phyloP scores from a whole-genome alignment of 2,888 invertebrate genomes.

The Julus scanicus region DNA sequence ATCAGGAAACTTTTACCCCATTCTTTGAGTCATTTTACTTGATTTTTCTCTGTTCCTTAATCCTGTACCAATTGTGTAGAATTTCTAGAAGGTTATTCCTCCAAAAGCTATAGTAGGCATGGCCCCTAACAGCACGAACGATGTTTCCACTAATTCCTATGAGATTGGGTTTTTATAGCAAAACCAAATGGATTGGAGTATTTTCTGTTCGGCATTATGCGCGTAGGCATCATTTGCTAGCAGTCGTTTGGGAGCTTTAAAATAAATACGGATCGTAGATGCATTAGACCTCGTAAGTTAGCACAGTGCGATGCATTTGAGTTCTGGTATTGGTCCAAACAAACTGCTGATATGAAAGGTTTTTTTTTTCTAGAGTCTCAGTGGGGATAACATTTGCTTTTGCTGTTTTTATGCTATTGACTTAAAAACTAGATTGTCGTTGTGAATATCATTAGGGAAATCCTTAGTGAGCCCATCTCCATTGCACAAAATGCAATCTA shows the following conservation, averaged over 20 bases:
- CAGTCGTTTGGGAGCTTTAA: constrained; percentile 45
- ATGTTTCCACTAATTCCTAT: constrained; percentile 32
- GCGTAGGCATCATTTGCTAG: constrained; percentile 37
- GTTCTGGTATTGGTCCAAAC: constrained; percentile 47
- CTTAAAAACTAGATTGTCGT: constrained; percentile 44
- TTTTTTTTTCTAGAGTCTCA: not conserved
- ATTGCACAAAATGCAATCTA: constrained; percentile 41
- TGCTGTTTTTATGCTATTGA: constrained; percentile 43
- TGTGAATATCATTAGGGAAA: constrained; percentile 45
- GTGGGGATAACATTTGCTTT: constrained; percentile 31
- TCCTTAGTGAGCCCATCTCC: constrained; percentile 36
- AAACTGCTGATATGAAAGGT: constrained; percentile 45
- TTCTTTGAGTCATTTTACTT: not conserved
- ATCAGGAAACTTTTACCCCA: not conserved
- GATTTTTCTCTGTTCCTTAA: not conserved
- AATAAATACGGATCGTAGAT: constrained; percentile 45
- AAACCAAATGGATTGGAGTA: constrained; percentile 47
- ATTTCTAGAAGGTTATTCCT: not conserved
- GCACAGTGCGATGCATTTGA: constrained; percentile 14
- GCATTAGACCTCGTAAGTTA: constrained; percentile 47
- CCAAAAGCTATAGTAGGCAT: not conserved
- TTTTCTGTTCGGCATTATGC: constrained; percentile 23
- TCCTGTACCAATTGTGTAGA: not conserved
- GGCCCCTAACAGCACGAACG: not conserved
- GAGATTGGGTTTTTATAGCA: constrained; percentile 44